Base-by-base conservation (phyloP, 2,797 vertebrate species). In the Apodemus agrarius region DNA sequence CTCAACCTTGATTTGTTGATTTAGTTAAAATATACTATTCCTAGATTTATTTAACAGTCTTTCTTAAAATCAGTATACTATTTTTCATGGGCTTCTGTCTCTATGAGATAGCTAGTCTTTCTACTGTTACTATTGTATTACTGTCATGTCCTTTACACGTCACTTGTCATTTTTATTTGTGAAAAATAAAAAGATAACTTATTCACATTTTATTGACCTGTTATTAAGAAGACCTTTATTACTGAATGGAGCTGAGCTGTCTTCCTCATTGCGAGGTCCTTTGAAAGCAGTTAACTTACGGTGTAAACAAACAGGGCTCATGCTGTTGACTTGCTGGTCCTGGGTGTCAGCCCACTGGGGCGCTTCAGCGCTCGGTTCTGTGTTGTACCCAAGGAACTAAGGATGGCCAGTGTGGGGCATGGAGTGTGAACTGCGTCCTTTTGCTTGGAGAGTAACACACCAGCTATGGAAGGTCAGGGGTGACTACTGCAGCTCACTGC, bases 101-200 rank as follows among this genome's bases (percentile, higher is more conserved):
- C 92, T 90, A 0, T 97, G 97, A 97, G 97, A 97, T 61, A 34
- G 89, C 72, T 54, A 59, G 85, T 54, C 86, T 86, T 40, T 91
- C 52, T 90, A 84, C 46, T 8, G 5, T 63, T 92, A 46, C 52
- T 83, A 69, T 74, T 87, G 34, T 57, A 17, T 74, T 88, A 74
- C 67, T 79, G 75, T 86, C 65, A 74, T 88, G 74, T 90, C 74
- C 93, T 96, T 96, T 91, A 93, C 57, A 87, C 75, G 54, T 80
- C 86, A 84, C 49, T 88, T 97, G 86, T 94, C 90, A 40, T 90
- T 95, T 97, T 95, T 1, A 8, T 91, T 94, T 97, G 83, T 96
- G 91, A 96, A 95, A 96, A 98, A 97, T 98, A 97, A 98, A 86
- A 96, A 7, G 57, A 63, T 97, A 72, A 85, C 46, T 91, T 93